These are phyloP conservation scores for Serrognathus titanus DNA, from an alignment of 2,888 invertebrate species.

Conservation along the genomic window DNA sequence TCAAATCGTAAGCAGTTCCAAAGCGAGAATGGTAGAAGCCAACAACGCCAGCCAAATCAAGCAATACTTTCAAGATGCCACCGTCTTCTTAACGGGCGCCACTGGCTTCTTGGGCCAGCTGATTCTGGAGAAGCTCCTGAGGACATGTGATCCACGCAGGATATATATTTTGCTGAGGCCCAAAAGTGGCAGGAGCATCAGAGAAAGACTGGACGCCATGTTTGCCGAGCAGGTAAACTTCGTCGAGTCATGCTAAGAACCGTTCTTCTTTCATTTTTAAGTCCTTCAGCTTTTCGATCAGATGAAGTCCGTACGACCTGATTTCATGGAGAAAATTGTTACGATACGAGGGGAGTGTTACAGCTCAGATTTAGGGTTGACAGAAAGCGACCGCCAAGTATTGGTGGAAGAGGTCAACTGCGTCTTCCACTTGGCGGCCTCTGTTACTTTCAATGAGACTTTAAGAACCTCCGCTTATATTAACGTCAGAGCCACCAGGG, in stretches of 20 bases:
- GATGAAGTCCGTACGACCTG: constrained; percentile 49
- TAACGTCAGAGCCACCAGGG: constrained; percentile 65
- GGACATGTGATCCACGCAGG: constrained; percentile 35
- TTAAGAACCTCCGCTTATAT: constrained; percentile 62
- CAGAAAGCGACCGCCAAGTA: constrained; percentile 47
- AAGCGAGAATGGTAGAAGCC: not conserved
- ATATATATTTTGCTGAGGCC: constrained; percentile 39
- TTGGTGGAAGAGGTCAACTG: constrained; percentile 56
- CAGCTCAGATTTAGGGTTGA: constrained; percentile 49
- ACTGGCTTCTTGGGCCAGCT: constrained; percentile 44
- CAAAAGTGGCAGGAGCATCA: constrained; percentile 38
- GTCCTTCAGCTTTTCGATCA: constrained; percentile 50
- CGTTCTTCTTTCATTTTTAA: too few species aligned
- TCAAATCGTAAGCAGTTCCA: too few species aligned
- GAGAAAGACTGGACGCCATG: constrained; percentile 51
- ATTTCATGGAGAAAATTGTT: constrained; percentile 49
- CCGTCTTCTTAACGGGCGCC: constrained; percentile 43
- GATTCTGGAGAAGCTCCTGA: constrained; percentile 39
- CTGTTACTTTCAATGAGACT: constrained; percentile 71
- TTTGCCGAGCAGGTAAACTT: constrained; percentile 58
- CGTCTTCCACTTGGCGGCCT: constrained; percentile 74
- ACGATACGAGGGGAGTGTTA: constrained; percentile 54
- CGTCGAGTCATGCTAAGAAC: not conserved
- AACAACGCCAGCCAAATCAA: constrained; percentile 43
- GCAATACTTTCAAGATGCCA: constrained; percentile 37